Evolutionary conservation across 2,797 vertebrate species (phyloP).

Genomic region (Peromyscus eremicus): DNA sequence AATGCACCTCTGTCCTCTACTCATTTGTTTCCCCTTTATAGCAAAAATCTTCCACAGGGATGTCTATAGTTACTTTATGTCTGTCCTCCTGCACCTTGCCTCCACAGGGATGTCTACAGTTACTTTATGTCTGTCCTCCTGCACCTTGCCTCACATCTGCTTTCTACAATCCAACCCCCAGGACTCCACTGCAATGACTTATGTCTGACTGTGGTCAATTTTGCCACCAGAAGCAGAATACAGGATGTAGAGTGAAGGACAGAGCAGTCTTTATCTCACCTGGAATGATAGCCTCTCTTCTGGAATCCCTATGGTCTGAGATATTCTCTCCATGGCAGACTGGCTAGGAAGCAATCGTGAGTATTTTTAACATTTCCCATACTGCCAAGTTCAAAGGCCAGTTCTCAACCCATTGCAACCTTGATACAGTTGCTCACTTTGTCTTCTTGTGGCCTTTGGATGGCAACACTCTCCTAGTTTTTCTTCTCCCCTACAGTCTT

Average conservation of each 20-base stretch:
- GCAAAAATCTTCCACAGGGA: neutral
- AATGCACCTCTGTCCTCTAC: neutral
- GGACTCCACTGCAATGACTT: neutral
- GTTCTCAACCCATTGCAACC: neutral
- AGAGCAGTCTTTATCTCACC: neutral
- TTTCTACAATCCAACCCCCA: neutral
- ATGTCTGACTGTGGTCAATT: neutral
- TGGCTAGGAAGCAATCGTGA: neutral
- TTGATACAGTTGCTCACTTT: neutral
- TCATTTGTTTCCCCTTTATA: neutral
- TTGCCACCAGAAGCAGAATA: neutral
- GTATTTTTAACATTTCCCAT: neutral
- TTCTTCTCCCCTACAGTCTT: neutral
- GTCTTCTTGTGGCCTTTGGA: neutral
- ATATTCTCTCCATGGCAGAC: neutral
- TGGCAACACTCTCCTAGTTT: neutral
- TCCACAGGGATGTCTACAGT: neutral
- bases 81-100: neutral
- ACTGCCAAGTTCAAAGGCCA: neutral
- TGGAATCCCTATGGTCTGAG: neutral
- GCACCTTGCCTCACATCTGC: neutral
- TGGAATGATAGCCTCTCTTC: neutral
- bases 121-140: neutral
- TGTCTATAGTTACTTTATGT: neutral
- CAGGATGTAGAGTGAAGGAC: neutral